Percentiles rank a stretch among this genome's conserved stretches.
Conservation (phyloP, 2,113 vertebrate genomes). For the Pavo muticus region DNA sequence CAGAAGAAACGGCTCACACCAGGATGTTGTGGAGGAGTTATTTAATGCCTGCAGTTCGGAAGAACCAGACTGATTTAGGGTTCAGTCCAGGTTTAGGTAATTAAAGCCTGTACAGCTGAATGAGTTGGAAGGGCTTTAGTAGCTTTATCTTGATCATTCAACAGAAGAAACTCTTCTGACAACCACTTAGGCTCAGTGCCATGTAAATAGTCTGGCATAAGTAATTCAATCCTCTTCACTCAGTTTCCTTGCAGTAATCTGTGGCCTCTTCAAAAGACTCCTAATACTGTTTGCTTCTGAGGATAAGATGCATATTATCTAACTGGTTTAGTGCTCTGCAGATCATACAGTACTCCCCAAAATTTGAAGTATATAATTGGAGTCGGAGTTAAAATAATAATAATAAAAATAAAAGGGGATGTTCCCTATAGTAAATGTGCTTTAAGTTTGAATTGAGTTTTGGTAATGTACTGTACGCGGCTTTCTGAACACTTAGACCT, state of each 20-base stretch:
- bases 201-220: conserved; percentile 31
- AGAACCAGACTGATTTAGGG: background rate
- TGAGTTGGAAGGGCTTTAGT: conserved; percentile 2
- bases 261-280: background rate
- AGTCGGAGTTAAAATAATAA: background rate
- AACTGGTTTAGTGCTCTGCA: background rate
- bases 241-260: conserved; percentile 15
- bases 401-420: fast-evolving
- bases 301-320: background rate
- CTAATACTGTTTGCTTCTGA: background rate
- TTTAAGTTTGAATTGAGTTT: background rate
- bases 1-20: background rate
- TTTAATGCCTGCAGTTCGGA: background rate
- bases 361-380: background rate
- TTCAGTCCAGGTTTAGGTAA: conserved; percentile 1
- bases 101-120: conserved; percentile 1
- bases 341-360: background rate
- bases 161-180: conserved; percentile 30
- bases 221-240: conserved; percentile 10
- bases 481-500: background rate
- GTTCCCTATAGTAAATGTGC: background rate
- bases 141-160: conserved; percentile 26
- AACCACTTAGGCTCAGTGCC: conserved; percentile 31
- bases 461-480: background rate
- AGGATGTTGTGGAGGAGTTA: background rate